Base-by-base conservation (phyloP, 2,888 invertebrate species). In the Dynastes maya region DNA sequence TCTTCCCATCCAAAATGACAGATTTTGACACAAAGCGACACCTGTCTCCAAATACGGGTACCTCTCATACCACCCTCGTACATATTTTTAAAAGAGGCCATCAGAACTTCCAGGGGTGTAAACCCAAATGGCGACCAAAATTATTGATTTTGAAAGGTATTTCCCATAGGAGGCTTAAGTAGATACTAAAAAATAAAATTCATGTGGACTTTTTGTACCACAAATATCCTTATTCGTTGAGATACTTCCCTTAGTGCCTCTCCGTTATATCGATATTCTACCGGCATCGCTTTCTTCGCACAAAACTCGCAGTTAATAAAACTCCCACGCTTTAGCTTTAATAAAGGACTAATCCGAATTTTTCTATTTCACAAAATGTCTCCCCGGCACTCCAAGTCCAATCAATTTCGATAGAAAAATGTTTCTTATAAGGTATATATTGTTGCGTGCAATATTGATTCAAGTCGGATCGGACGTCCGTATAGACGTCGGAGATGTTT, bases 401-500 rank as follows among this genome's bases (percentile, higher is more conserved):
- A 71, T 71, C 71, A 71, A 71, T 71, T 71, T 71, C 71, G 37
- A 58, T 71, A 71, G 71, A 71, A 55, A 71, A 71, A 71, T 37
- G 71, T 71, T 71, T 58, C 71, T 55, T 71, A 40, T 70, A 70
- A 13, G 32, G 16, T 58, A 58, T 71, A 58, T 71, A 71, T 71
- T 71, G 70, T 70, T 51, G 58, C n/a, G 32, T 71, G 71, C 53
- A 40, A 55, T 71, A 71, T 71, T 55, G 71, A 71, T 71, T 71
- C 71, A 37, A 37, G 16, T 71, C 71, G 37, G 71, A 29, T 71
- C 37, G 68, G 55, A 11, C 40, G 40, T 71, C 55, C 27, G 71
- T 37, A 37, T 71, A 71, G 37, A 71, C 58, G 71, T 58, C 37
- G 37, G 55, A 55, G 71, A 71, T 71, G 71, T 71, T 37, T 71